Conservation (phyloP, 1,140 invertebrate genomes). For the Spodoptera litura region DNA sequence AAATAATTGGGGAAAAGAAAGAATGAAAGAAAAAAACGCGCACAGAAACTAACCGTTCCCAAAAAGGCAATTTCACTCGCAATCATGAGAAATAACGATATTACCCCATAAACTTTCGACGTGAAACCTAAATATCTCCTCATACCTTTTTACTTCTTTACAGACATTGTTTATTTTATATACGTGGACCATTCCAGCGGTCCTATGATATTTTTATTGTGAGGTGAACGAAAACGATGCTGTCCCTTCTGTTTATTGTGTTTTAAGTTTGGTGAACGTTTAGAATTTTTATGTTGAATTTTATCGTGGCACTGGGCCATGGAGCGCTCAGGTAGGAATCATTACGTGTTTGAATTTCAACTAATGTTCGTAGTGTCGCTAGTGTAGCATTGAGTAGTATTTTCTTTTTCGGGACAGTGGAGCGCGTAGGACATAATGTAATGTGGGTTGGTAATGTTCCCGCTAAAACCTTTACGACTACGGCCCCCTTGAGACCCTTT, state of each 20-base stretch:
- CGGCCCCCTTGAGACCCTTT: neutral
- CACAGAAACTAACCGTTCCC: constrained; percentile 49
- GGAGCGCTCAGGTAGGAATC: constrained; percentile 31
- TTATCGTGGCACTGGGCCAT: constrained; percentile 54
- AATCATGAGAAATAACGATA: constrained; percentile 59
- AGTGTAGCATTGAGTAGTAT: constrained; percentile 13
- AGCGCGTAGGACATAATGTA: constrained; percentile 27
- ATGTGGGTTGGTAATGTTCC: constrained; percentile 21
- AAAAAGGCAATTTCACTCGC: constrained; percentile 54
- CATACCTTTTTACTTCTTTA: constrained; percentile 58
- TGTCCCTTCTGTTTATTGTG: constrained; percentile 66
- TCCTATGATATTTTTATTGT: constrained; percentile 73
- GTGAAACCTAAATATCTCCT: constrained; percentile 60
- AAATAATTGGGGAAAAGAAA: constrained; percentile 47
- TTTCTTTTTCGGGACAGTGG: constrained; percentile 25
- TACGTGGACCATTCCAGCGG: constrained; percentile 61
- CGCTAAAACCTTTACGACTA: constrained; percentile 2
- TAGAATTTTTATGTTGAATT: constrained; percentile 69
- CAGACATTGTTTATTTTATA: constrained; percentile 67
- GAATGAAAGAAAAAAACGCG: constrained; percentile 32
- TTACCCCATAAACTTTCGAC: constrained; percentile 64
- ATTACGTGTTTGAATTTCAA: constrained; percentile 47
- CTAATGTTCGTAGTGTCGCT: constrained; percentile 30
- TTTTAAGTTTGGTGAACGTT: constrained; percentile 64
- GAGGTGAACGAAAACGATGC: constrained; percentile 65